Conservation (phyloP, 2,797 vertebrate species). For the Mionectes olivaceus region DNA sequence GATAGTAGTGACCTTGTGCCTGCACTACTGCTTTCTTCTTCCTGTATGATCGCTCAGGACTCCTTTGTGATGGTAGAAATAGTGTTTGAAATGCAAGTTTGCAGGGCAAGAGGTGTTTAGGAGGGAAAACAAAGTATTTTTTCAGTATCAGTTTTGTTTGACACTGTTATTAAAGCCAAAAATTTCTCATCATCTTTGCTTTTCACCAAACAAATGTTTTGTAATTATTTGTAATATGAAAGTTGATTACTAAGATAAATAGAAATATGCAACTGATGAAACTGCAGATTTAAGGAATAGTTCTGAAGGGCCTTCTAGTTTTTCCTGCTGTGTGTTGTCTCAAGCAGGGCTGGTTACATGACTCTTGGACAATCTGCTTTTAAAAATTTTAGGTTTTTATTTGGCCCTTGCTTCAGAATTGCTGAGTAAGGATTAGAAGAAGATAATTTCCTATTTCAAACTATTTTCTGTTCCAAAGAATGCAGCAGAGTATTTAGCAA, state of each 20-base stretch:
- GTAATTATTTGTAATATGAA: background rate
- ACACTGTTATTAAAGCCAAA: background rate
- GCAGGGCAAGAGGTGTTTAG: background rate
- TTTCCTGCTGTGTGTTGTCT: background rate
- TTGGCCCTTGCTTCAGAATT: background rate
- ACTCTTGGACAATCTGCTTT: background rate
- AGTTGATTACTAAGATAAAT: background rate
- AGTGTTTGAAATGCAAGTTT: background rate
- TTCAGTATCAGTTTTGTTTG: background rate
- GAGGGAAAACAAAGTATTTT: background rate
- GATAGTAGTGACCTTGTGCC: background rate
- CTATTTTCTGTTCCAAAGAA: background rate
- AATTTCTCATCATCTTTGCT: background rate
- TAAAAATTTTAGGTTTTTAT: background rate
- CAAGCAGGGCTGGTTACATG: background rate
- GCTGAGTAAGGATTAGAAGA: background rate
- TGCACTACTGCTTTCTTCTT: background rate
- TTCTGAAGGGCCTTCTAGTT: background rate
- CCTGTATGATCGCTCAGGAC: background rate
- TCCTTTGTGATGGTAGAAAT: background rate
- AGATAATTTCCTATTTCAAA: background rate
- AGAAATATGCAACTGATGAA: background rate
- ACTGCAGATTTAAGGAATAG: background rate
- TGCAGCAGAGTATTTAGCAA: background rate
- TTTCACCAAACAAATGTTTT: background rate